phyloP scores from a whole-genome alignment of 1,140 invertebrate genomes.

The Musca domestica region DNA sequence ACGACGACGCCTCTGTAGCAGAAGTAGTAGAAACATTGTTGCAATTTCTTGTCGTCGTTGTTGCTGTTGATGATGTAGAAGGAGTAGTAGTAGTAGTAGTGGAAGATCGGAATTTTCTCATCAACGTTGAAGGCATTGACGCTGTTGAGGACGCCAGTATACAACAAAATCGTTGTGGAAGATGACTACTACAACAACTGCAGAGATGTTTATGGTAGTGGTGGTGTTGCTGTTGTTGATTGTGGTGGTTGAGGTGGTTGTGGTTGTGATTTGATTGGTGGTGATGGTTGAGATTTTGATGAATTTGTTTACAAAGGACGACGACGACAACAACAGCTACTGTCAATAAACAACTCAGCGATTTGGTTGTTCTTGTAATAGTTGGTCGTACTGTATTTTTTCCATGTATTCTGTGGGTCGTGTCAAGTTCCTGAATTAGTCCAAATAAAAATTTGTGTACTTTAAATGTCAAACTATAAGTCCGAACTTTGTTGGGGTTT shows the following conservation, averaged over 20 bases:
- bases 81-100: conserved; percentile 12
- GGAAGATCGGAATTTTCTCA: conserved; percentile 4
- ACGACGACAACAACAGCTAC: conserved; percentile 6
- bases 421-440: no score
- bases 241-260: conserved; percentile 13
- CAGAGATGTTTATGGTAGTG: conserved; percentile 22
- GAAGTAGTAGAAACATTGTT: conserved; percentile 15
- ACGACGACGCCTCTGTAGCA: conserved; percentile 21
- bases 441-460: no score
- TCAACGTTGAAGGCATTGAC: conserved; percentile 13
- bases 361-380: background rate
- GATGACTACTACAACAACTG: conserved; percentile 24
- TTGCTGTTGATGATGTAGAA: conserved; percentile 4
- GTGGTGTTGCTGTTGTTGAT: conserved; percentile 23
- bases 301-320: conserved; percentile 22
- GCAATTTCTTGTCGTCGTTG: background rate
- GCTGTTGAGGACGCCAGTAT: conserved; percentile 17
- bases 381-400: no score
- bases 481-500: no score
- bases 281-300: conserved; percentile 27
- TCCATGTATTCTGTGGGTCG: no score
- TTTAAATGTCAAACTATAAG: no score
- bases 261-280: conserved; percentile 13
- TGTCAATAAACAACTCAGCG: background rate
- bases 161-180: conserved; percentile 19